A percentile compares a stretch with the other conserved stretches of the same genome.
These are phyloP conservation scores for Amiota minor DNA, from an alignment of 2,888 invertebrate species.

Conservation along the genomic window DNA sequence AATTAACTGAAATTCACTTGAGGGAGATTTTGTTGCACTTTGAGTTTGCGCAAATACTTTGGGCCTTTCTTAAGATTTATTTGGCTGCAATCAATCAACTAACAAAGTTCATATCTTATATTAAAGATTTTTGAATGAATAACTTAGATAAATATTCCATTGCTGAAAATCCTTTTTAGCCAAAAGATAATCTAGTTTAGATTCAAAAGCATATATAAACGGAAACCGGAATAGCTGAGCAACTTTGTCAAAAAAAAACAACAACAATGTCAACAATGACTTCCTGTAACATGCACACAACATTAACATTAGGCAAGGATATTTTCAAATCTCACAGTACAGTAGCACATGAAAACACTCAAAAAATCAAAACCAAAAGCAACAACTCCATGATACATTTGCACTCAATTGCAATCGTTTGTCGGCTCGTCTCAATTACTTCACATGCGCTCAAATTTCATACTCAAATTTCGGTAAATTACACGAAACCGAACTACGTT, in stretches of 20 bases:
- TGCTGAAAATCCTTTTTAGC: background rate
- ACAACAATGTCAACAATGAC: constrained; percentile 37
- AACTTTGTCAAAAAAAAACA: constrained; percentile 11
- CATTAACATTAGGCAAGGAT: constrained; percentile 1
- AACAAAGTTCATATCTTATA: background rate
- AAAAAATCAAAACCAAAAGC: constrained; percentile 24
- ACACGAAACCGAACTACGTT: constrained; percentile 23
- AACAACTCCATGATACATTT: background rate
- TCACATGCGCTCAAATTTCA: constrained; percentile 36
- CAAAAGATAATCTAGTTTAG: background rate
- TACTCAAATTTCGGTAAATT: constrained; percentile 19
- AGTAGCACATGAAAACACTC: background rate
- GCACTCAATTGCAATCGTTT: background rate
- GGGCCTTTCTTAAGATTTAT: background rate
- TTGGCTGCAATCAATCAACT: background rate
- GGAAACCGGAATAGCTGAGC: constrained; percentile 57
- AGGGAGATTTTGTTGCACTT: constrained; percentile 14
- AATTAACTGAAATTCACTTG: constrained; percentile 18
- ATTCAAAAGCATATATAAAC: constrained; percentile 32
- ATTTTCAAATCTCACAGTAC: background rate
- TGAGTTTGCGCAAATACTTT: constrained; percentile 21
- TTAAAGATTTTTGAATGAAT: too few relatives aligned
- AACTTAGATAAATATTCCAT: background rate
- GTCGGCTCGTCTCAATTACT: constrained; percentile 1
- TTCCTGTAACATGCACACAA: constrained; percentile 23